Evolutionary conservation across 2,888 invertebrate species (phyloP), one percentile per base, ranked within the genome.

Genomic region (Lochmaea capreae): DNA sequence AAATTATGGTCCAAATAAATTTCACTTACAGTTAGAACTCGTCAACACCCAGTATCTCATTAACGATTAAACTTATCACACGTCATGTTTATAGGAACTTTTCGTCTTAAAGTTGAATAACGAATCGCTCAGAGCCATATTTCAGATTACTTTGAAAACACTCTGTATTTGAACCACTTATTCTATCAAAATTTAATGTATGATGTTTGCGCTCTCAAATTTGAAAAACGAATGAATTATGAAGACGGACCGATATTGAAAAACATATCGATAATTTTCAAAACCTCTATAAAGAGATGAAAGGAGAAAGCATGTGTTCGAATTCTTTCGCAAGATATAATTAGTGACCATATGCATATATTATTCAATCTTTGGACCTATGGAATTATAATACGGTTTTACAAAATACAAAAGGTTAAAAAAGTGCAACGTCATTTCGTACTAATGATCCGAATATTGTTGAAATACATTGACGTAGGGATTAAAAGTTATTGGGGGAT

Each of bases 361-460:
- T 73, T 67, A 74, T 70, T 70, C 57, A 71, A 73, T 68, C 70
- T 22, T n/a, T 43, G 68, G 72, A 72, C 70, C 68, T 39, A 67
- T 70, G 62, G 74, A 74, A 77, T 76, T 77, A 77, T 77, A 73
- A 72, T 75, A 74, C 68, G 67, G 67, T 71, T 69, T 72, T 74
- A 62, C 70, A 77, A 77, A 77, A 77, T 75, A 75, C 75, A 77
- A 77, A 76, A 77, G 77, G 66, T 57, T 22, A 63, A 75, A 76
- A 77, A 77, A 74, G 73, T 78, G 77, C 77, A 58, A 59, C 67
- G 75, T 78, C 77, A 78, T 78, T 65, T 71, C 61, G 46, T 70
- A 78, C 76, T 78, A 78, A 78, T 78, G 77, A 78, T 76, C 76
- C 70, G 72, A 72, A 77, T 73, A 74, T 77, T 77, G 77, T 77